A percentile compares a stretch with the other conserved stretches of the same genome.
These are phyloP conservation scores for Uria aalge DNA, from an alignment of 2,113 vertebrate species.

Conservation along the genomic window DNA sequence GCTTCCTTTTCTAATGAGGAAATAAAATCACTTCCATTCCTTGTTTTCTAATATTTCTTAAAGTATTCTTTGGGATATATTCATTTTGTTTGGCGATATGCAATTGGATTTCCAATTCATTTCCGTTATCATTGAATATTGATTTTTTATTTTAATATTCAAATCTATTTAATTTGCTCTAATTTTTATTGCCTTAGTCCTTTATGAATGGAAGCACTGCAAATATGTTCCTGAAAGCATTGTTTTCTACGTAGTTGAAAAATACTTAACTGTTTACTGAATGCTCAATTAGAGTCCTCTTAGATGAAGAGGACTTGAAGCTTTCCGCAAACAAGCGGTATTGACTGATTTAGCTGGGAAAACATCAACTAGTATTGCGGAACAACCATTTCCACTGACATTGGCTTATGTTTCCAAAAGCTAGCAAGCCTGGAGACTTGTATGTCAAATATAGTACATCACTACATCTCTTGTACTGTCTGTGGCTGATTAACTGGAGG, in stretches of 20 bases:
- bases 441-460: not conserved
- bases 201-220: not conserved
- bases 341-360: not conserved
- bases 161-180: not conserved
- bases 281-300: not conserved
- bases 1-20: not conserved
- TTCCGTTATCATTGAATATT: not conserved
- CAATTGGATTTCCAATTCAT: not conserved
- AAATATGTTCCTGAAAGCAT: not conserved
- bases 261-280: not conserved
- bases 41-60: not conserved
- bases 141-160: not conserved
- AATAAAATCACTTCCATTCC: not conserved
- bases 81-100: not conserved
- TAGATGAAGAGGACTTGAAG: not conserved
- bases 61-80: not conserved
- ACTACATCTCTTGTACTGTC: not conserved
- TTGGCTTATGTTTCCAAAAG: not conserved
- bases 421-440: not conserved
- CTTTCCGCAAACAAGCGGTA: not conserved
- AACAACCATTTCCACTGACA: not conserved
- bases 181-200: not conserved
- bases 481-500: not conserved
- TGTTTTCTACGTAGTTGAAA: not conserved
- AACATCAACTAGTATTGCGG: not conserved